Evolutionary conservation across 2,797 vertebrate genomes (phyloP).

Genomic region (Xyrichtys novacula): DNA sequence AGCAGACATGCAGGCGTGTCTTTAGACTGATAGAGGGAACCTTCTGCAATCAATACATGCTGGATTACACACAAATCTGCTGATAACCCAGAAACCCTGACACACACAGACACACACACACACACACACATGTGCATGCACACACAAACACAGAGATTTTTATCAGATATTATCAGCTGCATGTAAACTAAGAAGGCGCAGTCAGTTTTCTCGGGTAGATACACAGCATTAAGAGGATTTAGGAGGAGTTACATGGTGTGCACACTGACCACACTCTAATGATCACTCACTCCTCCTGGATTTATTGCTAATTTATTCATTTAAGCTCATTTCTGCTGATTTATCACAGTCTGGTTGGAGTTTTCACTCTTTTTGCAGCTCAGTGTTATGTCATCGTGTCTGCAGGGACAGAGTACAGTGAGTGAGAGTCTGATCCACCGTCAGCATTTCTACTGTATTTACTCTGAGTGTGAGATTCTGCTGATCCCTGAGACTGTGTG

Average conservation of each 20-base stretch:
- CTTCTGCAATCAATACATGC: conserved; percentile 53
- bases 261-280: not conserved
- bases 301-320: not conserved
- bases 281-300: not conserved
- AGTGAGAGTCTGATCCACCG: not conserved
- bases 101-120: conserved; percentile 15
- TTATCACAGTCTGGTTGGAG: not conserved
- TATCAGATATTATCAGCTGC: conserved; percentile 23
- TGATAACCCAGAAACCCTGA: conserved; percentile 45
- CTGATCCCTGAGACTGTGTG: not conserved
- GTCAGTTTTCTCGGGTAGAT: not conserved
- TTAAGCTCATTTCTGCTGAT: not conserved
- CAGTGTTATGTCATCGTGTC: not conserved
- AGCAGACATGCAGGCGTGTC: conserved; percentile 3
- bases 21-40: conserved; percentile 26
- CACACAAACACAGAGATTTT: conserved; percentile 5
- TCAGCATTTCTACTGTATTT: not conserved
- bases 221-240: conserved; percentile 28
- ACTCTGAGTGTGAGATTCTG: not conserved
- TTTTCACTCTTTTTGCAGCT: not conserved
- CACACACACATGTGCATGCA: conserved; percentile 6
- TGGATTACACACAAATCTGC: conserved; percentile 57
- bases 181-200: conserved; percentile 3
- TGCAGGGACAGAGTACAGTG: no score
- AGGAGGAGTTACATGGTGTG: conserved; percentile 13